Evolutionary conservation across 2,797 vertebrate species (phyloP).

Genomic region (Notolepis coatsorum): DNA sequence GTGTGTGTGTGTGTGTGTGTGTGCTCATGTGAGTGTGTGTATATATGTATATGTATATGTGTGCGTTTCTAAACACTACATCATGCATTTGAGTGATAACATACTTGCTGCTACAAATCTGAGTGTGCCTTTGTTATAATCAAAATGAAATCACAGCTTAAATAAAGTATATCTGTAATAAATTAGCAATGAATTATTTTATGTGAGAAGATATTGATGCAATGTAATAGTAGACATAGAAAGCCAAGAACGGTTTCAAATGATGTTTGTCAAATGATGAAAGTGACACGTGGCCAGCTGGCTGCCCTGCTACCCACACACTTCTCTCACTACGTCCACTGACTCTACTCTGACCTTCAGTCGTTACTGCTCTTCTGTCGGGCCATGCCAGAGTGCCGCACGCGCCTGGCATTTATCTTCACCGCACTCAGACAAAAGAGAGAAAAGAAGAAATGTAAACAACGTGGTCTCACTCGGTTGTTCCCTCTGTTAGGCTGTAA

Average conservation of each 20-base stretch:
- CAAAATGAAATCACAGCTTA: no score
- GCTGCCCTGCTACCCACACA: constrained; percentile 44
- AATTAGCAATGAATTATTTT: no score
- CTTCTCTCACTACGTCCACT: constrained; percentile 32
- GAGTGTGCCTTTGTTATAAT: no score
- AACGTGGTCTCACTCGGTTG: constrained; percentile 65
- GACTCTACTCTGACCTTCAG: constrained; percentile 42
- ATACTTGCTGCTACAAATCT: no score
- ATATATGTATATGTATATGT: neutral
- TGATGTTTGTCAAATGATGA: constrained; percentile 56
- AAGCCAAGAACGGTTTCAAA: no score
- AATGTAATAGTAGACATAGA: no score
- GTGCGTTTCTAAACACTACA: neutral
- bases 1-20: constrained; percentile 11
- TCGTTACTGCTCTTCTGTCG: constrained; percentile 63
- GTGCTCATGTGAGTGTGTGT: neutral
- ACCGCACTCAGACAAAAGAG: constrained; percentile 67
- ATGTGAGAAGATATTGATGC: no score
- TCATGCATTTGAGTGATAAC: no score
- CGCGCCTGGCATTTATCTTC: constrained; percentile 79
- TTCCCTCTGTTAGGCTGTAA: constrained; percentile 60
- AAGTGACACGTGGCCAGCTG: constrained; percentile 66
- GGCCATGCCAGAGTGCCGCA: constrained; percentile 69
- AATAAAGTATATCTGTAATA: no score
- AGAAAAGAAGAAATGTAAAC: constrained; percentile 72